Evolutionary conservation across 2,113 vertebrate genomes (phyloP), one percentile per base, ranked within the genome.

Genomic region (Leptobrachium ailaonicum): DNA sequence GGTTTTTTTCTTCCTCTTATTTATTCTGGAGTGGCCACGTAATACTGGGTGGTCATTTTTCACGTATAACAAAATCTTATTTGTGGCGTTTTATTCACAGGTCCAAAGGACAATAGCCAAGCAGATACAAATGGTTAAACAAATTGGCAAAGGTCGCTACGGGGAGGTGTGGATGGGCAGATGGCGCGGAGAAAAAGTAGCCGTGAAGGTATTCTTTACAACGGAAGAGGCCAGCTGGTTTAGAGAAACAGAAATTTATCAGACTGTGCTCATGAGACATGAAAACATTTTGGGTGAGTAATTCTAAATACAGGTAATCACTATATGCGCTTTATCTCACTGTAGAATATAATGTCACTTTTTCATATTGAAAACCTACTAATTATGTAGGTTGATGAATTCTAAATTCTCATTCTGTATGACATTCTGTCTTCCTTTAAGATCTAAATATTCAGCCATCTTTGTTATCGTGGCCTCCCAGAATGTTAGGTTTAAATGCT

Each of bases 201-300:
- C 97, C 0, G 97, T 98, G 40, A 99, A 99, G 86, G 96, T 99
- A 1, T 99, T 99, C 84, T 98, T 98, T 86, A 98, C 97, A 83
- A 98, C 96, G 0, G 97, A 99, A 83, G 97, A 99, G 86, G 96
- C 97, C 87, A 99, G 97, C 89, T 99, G 97, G 97, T 99, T 98
- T 93, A 91, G 97, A 84, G 97, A 99, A 90, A 99, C 97, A 1
- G 97, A 99, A 89, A 98, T 99, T 83, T 99, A 99, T 86, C 97
- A 99, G 91, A 99, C 97, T 0, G 97, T 98, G 82, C 86, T 99
- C 74, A 97, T 99, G 97, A 95, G 97, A 85, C 97, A 99, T 56
- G 96, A 98, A 88, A 99, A 98, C 87, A 98, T 99, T 80, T 88
- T 99, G 5, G 97, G 97, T 99, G 88, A 93, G 94, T 89, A 12